Conservation (phyloP, 2,888 invertebrate species). For the Selenia dentaria region DNA sequence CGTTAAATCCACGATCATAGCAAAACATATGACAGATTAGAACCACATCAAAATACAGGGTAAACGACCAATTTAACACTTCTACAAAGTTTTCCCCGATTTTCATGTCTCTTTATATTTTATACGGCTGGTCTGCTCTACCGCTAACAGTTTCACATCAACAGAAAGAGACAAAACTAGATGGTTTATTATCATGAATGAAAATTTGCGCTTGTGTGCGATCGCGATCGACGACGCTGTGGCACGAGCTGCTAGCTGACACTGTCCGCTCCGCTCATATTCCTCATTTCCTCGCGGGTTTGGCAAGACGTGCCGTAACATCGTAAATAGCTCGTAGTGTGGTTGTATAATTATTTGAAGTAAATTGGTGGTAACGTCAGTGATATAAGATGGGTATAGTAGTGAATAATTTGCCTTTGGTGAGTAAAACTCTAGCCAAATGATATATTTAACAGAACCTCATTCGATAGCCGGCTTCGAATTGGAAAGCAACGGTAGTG, state of each 20-base stretch:
- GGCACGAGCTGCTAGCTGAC: constrained; percentile 41
- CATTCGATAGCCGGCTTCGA: constrained; percentile 53
- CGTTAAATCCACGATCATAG: not conserved
- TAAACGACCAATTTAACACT: not conserved
- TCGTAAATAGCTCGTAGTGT: constrained; percentile 49
- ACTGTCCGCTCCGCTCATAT: constrained; percentile 45
- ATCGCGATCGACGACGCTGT: constrained; percentile 51
- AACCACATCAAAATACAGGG: not conserved
- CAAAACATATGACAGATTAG: not conserved
- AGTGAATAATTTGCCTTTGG: constrained; percentile 72
- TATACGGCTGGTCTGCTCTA: constrained; percentile 41
- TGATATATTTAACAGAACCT: constrained; percentile 39
- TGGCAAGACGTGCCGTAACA: constrained; percentile 67
- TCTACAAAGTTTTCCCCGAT: not conserved
- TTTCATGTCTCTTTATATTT: constrained; percentile 3
- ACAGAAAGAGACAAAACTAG: constrained; percentile 64
- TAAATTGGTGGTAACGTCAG: constrained; percentile 34
- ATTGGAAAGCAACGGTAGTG: constrained; percentile 80
- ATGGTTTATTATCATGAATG: constrained; percentile 71
- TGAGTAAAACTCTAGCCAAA: constrained; percentile 49
- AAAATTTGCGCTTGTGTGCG: constrained; percentile 66
- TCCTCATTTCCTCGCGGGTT: constrained; percentile 68
- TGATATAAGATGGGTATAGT: constrained; percentile 71
- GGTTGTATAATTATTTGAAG: constrained; percentile 44
- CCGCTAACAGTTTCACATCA: constrained; percentile 32